Evolutionary conservation across 2,113 vertebrate species (phyloP).

Genomic region (Arizona elegans): DNA sequence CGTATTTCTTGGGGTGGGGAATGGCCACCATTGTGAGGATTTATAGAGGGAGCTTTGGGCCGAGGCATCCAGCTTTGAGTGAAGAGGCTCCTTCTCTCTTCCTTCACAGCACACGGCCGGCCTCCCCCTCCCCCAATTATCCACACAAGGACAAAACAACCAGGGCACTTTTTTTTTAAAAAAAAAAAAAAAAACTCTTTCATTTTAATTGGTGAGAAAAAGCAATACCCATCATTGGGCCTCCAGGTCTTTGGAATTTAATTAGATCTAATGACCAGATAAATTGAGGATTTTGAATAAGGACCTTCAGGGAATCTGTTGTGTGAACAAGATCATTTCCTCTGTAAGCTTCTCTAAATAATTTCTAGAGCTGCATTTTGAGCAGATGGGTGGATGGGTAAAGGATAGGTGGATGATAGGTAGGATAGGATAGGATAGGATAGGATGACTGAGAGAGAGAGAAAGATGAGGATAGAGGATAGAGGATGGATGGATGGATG

Average conservation of each 20-base stretch:
- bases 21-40: background rate
- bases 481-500: background rate
- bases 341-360: background rate
- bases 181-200: constrained; percentile 44
- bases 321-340: constrained; percentile 54
- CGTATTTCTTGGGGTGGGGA: background rate
- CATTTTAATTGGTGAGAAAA: constrained; percentile 64
- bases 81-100: background rate
- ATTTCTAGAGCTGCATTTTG: background rate
- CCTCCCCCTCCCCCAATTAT: constrained; percentile 5
- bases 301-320: constrained; percentile 56
- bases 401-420: background rate
- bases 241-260: constrained; percentile 62
- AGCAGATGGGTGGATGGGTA: background rate
- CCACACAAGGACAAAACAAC: constrained; percentile 48
- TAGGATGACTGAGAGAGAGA: background rate
- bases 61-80: background rate
- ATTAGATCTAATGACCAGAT: constrained; percentile 71
- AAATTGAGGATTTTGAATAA: constrained; percentile 61
- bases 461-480: too few relatives aligned
- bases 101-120: accelerated
- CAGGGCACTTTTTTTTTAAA: constrained; percentile 33
- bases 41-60: background rate
- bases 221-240: constrained; percentile 52
- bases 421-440: background rate